Percentiles rank a stretch among this genome's conserved stretches.
Evolutionary conservation across 1,140 invertebrate species (phyloP).

Genomic region (Paraescarpia echinospica): DNA sequence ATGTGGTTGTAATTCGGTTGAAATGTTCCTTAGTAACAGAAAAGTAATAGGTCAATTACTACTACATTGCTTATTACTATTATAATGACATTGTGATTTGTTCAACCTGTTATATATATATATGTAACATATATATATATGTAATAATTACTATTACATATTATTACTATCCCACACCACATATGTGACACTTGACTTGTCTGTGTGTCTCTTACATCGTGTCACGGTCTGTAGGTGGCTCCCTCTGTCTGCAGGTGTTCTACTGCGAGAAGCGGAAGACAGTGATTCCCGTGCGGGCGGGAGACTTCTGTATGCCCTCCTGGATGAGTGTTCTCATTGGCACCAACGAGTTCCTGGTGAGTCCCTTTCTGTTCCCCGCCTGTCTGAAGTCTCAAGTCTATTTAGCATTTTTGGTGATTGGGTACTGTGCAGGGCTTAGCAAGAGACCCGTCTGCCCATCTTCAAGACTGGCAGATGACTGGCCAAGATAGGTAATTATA

Average conservation of each 20-base stretch:
- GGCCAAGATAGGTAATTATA: too few relatives aligned
- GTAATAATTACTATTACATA: neutral
- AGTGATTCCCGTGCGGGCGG: constrained; percentile 50
- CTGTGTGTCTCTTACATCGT: neutral
- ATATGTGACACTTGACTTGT: neutral
- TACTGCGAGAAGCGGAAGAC: constrained; percentile 59
- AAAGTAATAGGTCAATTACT: too few relatives aligned
- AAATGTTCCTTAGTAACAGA: too few relatives aligned
- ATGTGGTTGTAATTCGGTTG: too few relatives aligned
- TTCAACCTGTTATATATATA: too few relatives aligned
- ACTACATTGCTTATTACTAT: too few relatives aligned
- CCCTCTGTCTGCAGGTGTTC: constrained; percentile 44
- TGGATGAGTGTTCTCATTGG: constrained; percentile 52
- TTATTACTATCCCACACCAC: neutral
- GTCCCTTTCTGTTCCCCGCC: neutral
- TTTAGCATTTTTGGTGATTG: too few relatives aligned
- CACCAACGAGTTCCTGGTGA: constrained; percentile 39
- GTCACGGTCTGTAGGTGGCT: neutral
- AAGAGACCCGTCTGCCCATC: too few relatives aligned
- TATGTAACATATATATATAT: neutral
- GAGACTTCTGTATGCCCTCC: constrained; percentile 47
- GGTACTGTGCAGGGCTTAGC: too few relatives aligned
- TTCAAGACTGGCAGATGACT: too few relatives aligned
- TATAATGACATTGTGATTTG: too few relatives aligned
- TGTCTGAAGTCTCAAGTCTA: neutral